phyloP scores from a whole-genome alignment of 2,797 vertebrate species.

The Botia kubotai region DNA sequence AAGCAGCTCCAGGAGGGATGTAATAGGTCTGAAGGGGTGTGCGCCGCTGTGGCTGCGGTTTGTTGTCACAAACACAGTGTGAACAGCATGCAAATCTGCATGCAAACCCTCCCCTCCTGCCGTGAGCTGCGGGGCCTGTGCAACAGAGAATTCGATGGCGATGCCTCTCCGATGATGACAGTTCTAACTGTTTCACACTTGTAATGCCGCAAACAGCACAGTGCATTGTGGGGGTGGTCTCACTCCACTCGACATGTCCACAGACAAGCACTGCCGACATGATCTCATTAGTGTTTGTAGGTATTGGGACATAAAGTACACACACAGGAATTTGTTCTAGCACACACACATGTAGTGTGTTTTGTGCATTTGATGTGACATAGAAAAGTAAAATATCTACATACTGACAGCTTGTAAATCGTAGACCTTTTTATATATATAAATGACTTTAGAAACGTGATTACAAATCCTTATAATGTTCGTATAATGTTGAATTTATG shows the following conservation, averaged over 20 bases:
- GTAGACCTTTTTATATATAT: no score
- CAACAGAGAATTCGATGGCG: slow-evolving; percentile 49
- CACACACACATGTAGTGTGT: not conserved
- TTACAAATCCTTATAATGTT: no score
- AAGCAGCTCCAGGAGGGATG: slow-evolving; percentile 46
- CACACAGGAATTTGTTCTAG: not conserved
- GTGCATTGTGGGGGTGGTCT: slow-evolving; percentile 24
- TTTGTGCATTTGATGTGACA: no score
- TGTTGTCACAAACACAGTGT: slow-evolving; percentile 55
- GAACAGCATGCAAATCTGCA: slow-evolving; percentile 52
- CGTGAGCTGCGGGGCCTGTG: slow-evolving; percentile 51
- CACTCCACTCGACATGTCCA: slow-evolving; percentile 23
- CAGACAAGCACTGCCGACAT: not conserved
- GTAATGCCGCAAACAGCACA: slow-evolving; percentile 1
- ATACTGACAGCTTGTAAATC: no score
- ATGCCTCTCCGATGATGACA: slow-evolving; percentile 46
- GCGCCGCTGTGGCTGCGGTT: slow-evolving; percentile 1
- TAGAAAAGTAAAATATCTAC: no score
- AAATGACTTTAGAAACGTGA: no score
- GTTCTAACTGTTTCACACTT: slow-evolving; percentile 35
- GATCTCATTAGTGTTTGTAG: slow-evolving; percentile 1
- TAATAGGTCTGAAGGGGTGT: slow-evolving; percentile 42
- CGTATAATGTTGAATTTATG: no score
- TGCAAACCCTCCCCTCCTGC: slow-evolving; percentile 42
- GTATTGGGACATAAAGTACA: not conserved